Evolutionary conservation across 2,113 vertebrate species (phyloP).

Genomic region (Corythornis vintsioides): DNA sequence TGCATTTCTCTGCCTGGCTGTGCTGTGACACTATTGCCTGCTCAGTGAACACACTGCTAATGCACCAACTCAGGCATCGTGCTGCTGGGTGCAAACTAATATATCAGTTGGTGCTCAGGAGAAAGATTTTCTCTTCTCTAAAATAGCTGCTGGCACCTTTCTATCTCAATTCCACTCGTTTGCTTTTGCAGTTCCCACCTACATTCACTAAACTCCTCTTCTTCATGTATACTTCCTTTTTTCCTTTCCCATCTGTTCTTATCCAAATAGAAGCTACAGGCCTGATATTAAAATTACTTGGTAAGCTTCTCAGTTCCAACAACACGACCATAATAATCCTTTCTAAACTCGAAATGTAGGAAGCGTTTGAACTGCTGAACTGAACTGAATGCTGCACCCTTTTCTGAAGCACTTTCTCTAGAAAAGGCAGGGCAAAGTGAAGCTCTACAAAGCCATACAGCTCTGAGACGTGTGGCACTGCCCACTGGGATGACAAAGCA

Average conservation of each 20-base stretch:
- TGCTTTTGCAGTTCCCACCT: conserved; percentile 52
- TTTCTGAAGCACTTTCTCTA: background rate
- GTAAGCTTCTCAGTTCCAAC: background rate
- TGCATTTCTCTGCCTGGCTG: background rate
- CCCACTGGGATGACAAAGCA: conserved; percentile 58
- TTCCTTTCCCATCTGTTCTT: conserved; percentile 55
- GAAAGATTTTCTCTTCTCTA: conserved; percentile 14
- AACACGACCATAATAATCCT: background rate
- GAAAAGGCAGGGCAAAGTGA: background rate
- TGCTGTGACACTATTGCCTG: background rate
- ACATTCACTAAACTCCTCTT: conserved; percentile 47
- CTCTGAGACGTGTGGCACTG: background rate
- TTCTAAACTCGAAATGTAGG: background rate
- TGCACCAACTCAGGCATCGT: background rate
- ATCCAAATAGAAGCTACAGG: conserved; percentile 27
- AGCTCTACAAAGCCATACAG: background rate
- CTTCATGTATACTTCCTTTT: conserved; percentile 50
- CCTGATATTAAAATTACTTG: conserved; percentile 29
- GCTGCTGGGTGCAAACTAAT: background rate
- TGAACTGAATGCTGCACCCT: background rate
- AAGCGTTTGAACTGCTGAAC: background rate
- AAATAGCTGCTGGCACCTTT: conserved; percentile 50
- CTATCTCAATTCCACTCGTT: background rate
- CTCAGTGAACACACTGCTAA: background rate
- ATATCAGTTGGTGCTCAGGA: background rate